Conservation (phyloP, 2,113 vertebrate genomes). For the Vanacampus margaritifer region DNA sequence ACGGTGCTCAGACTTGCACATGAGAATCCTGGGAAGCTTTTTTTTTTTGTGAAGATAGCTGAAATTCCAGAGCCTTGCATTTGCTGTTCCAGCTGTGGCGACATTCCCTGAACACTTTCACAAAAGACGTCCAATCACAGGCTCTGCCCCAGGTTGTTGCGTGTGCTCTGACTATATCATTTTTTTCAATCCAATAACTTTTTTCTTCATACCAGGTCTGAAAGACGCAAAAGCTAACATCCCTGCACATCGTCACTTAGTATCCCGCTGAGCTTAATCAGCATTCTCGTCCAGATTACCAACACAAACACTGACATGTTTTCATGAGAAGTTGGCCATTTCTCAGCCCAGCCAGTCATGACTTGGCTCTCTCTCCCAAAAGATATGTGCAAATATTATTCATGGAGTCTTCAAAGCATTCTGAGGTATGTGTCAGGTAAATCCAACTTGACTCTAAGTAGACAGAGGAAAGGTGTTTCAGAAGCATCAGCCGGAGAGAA, state of each 20-base stretch:
- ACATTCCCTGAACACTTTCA: constrained; percentile 33
- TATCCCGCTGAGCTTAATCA: not conserved
- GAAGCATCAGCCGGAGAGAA: constrained; percentile 17
- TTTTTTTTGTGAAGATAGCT: constrained; percentile 43
- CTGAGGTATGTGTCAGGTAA: constrained; percentile 27
- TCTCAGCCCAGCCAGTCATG: not conserved
- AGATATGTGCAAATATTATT: constrained; percentile 53
- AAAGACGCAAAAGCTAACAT: not conserved
- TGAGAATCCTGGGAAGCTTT: constrained; percentile 22
- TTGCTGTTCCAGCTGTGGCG: constrained; percentile 48
- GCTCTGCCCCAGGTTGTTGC: not conserved
- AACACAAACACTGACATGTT: not conserved
- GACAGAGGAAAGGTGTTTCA: constrained; percentile 28
- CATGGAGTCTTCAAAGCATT: constrained; percentile 41
- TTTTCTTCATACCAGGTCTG: not conserved
- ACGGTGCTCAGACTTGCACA: constrained; percentile 34
- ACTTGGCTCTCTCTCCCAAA: constrained; percentile 14
- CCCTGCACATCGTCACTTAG: not conserved
- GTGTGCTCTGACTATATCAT: not conserved
- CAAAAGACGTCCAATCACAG: not conserved
- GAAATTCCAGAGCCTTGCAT: constrained; percentile 46
- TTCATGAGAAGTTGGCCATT: not conserved
- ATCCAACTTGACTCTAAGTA: constrained; percentile 49
- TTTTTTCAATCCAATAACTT: not conserved
- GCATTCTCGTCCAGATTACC: not conserved